Evolutionary conservation across 2,888 invertebrate genomes (phyloP).

Genomic region (Stegana nigrithorax): DNA sequence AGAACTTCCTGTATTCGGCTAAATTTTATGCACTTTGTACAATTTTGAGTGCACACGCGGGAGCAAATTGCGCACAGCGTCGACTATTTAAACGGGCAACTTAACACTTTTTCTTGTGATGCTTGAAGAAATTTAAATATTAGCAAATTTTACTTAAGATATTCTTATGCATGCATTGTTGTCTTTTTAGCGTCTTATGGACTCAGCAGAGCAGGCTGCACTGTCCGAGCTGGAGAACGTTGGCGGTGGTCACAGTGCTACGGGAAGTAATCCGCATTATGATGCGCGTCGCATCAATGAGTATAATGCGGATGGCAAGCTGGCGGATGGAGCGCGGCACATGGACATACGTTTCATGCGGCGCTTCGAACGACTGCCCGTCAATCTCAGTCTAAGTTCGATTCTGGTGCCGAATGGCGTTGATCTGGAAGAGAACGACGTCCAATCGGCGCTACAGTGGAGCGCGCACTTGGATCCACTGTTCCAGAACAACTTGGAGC

Average conservation of each 20-base stretch:
- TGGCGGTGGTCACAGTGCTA: slow-evolving; percentile 59
- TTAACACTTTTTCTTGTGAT: not conserved
- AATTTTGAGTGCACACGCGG: slow-evolving; percentile 46
- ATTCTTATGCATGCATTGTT: not conserved
- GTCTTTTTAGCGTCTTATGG: slow-evolving; percentile 83
- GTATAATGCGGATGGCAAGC: slow-evolving; percentile 80
- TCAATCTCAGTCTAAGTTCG: slow-evolving; percentile 86
- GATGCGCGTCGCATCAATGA: slow-evolving; percentile 86
- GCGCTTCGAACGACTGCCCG: slow-evolving; percentile 87
- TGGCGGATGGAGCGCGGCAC: slow-evolving; percentile 78
- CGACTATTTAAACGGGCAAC: slow-evolving; percentile 25
- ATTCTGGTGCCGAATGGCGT: slow-evolving; percentile 81
- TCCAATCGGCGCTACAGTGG: slow-evolving; percentile 93
- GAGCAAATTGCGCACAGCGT: slow-evolving; percentile 55
- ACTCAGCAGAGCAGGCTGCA: slow-evolving; percentile 89
- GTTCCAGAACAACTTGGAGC: slow-evolving; percentile 90
- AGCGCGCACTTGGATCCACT: slow-evolving; percentile 90
- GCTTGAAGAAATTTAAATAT: not conserved
- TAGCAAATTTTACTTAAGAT: not conserved
- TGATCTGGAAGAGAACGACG: slow-evolving; percentile 73
- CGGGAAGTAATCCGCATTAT: slow-evolving; percentile 75
- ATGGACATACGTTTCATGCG: slow-evolving; percentile 80
- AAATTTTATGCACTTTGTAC: slow-evolving; percentile 41
- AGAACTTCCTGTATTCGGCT: slow-evolving; percentile 17
- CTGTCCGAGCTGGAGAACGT: slow-evolving; percentile 74